phyloP scores from a whole-genome alignment of 2,113 vertebrate genomes.

The Rhinoptilus africanus region DNA sequence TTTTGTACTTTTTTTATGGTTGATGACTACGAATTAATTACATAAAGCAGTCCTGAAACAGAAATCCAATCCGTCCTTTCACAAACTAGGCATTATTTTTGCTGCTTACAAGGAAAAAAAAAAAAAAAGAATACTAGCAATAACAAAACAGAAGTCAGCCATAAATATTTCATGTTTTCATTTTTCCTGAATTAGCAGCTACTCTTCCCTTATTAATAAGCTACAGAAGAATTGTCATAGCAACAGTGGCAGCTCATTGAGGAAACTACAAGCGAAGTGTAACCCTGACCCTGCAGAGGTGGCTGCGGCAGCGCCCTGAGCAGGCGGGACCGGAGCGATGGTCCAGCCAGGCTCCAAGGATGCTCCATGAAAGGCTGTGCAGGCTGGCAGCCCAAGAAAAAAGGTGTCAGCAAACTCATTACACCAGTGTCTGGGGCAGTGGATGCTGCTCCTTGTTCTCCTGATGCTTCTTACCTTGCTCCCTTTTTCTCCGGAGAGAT shows the following conservation, averaged over 20 bases:
- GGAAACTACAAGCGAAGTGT: background rate
- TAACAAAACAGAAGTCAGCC: background rate
- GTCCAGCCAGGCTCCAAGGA: background rate
- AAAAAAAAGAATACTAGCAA: background rate
- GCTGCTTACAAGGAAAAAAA: background rate
- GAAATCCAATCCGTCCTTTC: conserved; percentile 3
- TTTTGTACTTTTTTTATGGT: background rate
- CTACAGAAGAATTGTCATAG: conserved; percentile 27
- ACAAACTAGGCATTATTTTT: background rate
- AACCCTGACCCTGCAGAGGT: background rate
- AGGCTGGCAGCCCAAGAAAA: background rate
- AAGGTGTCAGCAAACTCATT: background rate
- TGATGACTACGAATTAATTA: conserved; percentile 43
- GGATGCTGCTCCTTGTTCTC: background rate
- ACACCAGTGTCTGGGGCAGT: background rate
- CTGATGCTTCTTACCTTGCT: background rate
- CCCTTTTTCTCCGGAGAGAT: background rate
- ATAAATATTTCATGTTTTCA: conserved; percentile 34
- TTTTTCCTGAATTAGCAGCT: conserved; percentile 36
- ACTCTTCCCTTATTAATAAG: conserved; percentile 27
- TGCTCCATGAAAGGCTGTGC: background rate
- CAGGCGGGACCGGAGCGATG: background rate
- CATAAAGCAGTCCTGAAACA: conserved; percentile 8
- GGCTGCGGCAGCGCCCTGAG: background rate
- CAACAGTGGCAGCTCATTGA: background rate